phyloP scores from a whole-genome alignment of 2,797 vertebrate genomes.

The Lithobates pipiens region DNA sequence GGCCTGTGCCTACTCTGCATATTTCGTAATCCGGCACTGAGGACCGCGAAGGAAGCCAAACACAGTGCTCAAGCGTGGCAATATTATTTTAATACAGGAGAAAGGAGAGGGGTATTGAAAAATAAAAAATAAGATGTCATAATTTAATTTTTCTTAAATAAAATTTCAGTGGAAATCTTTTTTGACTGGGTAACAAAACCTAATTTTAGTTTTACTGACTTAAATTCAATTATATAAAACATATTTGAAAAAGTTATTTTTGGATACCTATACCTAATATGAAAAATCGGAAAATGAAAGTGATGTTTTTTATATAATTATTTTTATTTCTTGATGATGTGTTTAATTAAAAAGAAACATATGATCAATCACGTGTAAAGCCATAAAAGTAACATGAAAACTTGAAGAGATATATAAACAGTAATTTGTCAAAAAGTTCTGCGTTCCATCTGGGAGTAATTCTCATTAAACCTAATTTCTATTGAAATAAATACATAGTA shows the following conservation, averaged over 20 bases:
- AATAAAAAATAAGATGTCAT: too few relatives aligned
- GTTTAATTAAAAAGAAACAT: constrained; percentile 54
- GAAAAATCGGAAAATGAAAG: constrained; percentile 6
- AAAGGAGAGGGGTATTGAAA: too few relatives aligned
- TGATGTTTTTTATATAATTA: constrained; percentile 7
- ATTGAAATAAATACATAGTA: constrained; percentile 58
- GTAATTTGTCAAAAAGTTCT: constrained; percentile 48
- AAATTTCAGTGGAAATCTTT: not conserved
- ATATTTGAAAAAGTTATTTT: not conserved
- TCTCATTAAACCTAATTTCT: constrained; percentile 55
- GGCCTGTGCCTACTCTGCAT: too few relatives aligned
- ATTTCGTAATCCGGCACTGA: too few relatives aligned
- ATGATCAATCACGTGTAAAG: constrained; percentile 11
- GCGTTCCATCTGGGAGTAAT: constrained; percentile 42
- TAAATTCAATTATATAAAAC: not conserved
- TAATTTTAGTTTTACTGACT: not conserved
- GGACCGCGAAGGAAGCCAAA: too few relatives aligned
- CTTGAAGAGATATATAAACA: constrained; percentile 48
- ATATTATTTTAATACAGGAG: too few relatives aligned
- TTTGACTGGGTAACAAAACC: not conserved
- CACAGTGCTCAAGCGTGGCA: too few relatives aligned
- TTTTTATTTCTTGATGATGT: constrained; percentile 47
- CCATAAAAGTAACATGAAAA: constrained; percentile 13
- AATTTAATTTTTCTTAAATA: not conserved
- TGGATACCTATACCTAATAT: not conserved